phyloP scores from a whole-genome alignment of 2,797 vertebrate species.

The Malacoraja senta region DNA sequence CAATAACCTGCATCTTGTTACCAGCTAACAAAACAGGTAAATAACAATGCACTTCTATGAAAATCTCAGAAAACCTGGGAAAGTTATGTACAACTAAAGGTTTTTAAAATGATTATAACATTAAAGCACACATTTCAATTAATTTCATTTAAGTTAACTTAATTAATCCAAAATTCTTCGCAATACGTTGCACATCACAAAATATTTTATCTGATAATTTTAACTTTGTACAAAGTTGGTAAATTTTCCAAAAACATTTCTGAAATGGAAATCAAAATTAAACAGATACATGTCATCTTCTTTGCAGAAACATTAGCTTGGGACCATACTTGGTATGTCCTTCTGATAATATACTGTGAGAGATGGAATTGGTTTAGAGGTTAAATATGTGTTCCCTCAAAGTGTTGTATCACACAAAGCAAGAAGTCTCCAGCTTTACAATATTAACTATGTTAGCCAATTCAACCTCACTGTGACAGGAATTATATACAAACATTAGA shows the following conservation, averaged over 20 bases:
- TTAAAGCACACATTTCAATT: no score
- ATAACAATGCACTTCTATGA: no score
- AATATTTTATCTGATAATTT: not conserved
- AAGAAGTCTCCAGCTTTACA: not conserved
- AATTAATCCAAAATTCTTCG: no score
- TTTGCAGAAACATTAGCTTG: not conserved
- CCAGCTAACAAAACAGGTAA: no score
- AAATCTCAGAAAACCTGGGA: no score
- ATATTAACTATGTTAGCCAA: not conserved
- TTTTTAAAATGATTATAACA: no score
- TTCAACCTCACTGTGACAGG: not conserved
- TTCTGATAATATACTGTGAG: not conserved
- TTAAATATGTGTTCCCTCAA: not conserved
- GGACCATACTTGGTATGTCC: no score
- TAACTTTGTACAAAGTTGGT: no score
- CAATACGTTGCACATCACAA: no score
- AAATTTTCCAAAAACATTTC: not conserved
- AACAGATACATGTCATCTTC: not conserved
- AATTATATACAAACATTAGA: not conserved
- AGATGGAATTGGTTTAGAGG: not conserved
- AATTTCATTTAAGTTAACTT: no score
- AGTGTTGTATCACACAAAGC: not conserved
- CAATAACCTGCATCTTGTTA: no score
- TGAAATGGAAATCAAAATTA: not conserved
- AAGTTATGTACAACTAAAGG: no score